phyloP scores from a whole-genome alignment of 2,797 vertebrate genomes.

The Darevskia nairensis region DNA sequence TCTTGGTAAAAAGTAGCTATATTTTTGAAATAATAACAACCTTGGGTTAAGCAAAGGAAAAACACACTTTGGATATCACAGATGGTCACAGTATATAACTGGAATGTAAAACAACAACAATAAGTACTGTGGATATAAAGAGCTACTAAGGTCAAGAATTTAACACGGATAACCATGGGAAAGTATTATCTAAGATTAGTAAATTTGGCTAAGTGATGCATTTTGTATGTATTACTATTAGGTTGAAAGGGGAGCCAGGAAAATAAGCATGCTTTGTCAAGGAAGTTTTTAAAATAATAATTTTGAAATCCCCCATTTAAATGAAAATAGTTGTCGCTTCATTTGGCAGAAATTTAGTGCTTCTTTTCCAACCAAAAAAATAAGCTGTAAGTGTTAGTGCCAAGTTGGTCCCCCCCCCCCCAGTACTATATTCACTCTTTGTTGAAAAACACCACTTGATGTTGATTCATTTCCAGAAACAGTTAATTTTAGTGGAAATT shows the following conservation, averaged over 20 bases:
- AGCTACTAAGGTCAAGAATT: constrained; percentile 11
- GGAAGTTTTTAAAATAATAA: neutral
- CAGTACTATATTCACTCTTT: neutral
- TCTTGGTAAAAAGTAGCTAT: neutral
- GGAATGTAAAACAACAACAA: neutral
- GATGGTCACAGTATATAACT: neutral
- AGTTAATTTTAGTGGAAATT: neutral
- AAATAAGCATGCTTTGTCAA: constrained; percentile 3
- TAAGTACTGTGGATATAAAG: neutral
- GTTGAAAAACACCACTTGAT: neutral
- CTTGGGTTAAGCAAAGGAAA: neutral
- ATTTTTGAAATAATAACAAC: neutral
- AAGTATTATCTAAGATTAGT: constrained; percentile 34
- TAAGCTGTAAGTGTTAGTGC: neutral
- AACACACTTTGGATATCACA: neutral
- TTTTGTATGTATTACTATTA: neutral
- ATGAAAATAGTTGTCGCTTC: neutral
- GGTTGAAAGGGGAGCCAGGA: constrained; percentile 16
- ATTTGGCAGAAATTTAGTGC: neutral
- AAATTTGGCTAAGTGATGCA: constrained; percentile 15
- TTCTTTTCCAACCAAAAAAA: neutral
- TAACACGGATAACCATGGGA: constrained; percentile 12
- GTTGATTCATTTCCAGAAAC: neutral
- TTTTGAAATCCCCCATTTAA: neutral
- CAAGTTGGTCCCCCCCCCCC: no score